Conservation (phyloP, 2,797 vertebrate species). For the Nyctibius grandis region DNA sequence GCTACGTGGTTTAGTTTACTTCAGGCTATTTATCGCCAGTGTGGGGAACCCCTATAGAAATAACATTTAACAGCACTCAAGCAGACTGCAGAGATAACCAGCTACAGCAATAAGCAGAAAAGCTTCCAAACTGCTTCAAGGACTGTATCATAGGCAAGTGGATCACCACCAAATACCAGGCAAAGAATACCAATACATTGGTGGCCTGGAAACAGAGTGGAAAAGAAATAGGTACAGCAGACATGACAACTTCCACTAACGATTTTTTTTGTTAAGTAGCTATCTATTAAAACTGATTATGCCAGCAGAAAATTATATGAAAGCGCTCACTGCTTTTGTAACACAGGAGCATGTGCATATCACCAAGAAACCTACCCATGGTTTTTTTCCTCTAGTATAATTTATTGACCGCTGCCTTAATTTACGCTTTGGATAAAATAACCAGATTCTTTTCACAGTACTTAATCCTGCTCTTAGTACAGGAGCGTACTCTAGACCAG, state of each 20-base stretch:
- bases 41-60: constrained; percentile 44
- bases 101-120: constrained; percentile 6
- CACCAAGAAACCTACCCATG: background rate
- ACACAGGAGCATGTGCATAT: background rate
- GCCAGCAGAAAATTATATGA: background rate
- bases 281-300: background rate
- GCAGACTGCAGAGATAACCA: constrained; percentile 38
- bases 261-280: background rate
- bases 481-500: background rate
- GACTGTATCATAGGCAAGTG: background rate
- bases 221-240: background rate
- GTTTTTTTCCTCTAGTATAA: background rate
- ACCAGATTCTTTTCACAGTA: constrained; percentile 32
- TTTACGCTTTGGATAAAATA: constrained; percentile 27
- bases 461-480: constrained; percentile 24
- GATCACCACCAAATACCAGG: background rate
- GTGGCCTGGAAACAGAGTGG: background rate
- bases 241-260: background rate
- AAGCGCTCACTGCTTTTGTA: background rate
- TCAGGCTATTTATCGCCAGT: background rate
- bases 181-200: fast-evolving
- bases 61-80: background rate
- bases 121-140: constrained; percentile 23
- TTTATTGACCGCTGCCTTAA: background rate
- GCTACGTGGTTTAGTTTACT: constrained; percentile 8